Conservation (phyloP, 37 sponge, comb jelly and placozoan species). For the Spongilla lacustris region DNA sequence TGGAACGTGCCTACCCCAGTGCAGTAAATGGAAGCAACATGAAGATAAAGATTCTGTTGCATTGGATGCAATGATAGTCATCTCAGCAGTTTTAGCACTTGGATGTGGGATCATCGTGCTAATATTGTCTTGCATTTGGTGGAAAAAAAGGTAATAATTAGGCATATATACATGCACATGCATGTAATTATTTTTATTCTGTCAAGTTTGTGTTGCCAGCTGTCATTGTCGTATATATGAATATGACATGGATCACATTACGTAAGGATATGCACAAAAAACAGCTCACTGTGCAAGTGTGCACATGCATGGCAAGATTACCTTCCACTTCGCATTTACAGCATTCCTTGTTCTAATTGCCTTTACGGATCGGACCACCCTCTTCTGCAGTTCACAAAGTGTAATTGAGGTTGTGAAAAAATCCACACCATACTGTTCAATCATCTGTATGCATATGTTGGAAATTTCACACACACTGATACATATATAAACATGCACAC, state of each 20-base stretch:
- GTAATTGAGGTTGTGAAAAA: background rate
- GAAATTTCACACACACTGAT: background rate
- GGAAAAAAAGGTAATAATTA: slow-evolving; percentile 54
- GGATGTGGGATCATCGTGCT: slow-evolving; percentile 14
- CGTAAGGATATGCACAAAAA: background rate
- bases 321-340: background rate
- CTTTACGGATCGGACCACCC: slow-evolving; percentile 5
- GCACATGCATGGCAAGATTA: background rate
- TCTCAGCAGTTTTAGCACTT: slow-evolving; percentile 4
- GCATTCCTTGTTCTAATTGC: slow-evolving; percentile 32
- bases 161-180: too few species aligned
- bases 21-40: slow-evolving; percentile 6
- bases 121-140: slow-evolving; percentile 28
- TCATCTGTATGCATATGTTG: slow-evolving; percentile 9
- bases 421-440: slow-evolving; percentile 36
- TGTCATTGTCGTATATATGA: background rate
- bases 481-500: background rate
- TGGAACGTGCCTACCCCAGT: slow-evolving; percentile 20
- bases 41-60: background rate
- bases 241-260: background rate
- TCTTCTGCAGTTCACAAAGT: slow-evolving; percentile 25
- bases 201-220: slow-evolving; percentile 1
- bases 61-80: slow-evolving; percentile 5
- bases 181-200: background rate
- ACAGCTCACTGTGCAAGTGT: background rate